phyloP scores from a whole-genome alignment of 2,797 vertebrate genomes.

The Nyctibius grandis region DNA sequence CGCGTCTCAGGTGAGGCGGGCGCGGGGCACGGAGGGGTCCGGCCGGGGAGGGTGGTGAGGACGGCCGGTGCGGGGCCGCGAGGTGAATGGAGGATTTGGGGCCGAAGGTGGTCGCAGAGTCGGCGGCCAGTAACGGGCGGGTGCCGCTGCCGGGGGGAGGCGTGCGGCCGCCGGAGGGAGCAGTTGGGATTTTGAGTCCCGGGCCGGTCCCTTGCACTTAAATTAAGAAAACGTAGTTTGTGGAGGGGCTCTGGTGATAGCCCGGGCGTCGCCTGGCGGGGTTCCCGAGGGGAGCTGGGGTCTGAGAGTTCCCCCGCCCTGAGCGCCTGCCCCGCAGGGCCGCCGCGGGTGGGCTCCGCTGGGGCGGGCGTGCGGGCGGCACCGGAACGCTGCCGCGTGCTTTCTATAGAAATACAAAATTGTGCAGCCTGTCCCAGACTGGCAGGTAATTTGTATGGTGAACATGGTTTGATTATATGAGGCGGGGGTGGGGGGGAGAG shows the following conservation, averaged over 20 bases:
- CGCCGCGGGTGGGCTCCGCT: rapidly evolving
- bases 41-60: no score
- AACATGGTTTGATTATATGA: rapidly evolving
- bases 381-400: not conserved
- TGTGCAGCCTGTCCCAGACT: not conserved
- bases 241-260: rapidly evolving
- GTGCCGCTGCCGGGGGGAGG: no score
- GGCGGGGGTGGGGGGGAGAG: rapidly evolving
- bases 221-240: not conserved
- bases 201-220: not conserved
- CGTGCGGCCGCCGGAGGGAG: not conserved
- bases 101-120: no score
- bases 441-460: not conserved
- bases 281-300: not conserved
- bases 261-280: not conserved
- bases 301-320: not conserved
- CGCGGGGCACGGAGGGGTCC: not conserved
- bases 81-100: not conserved
- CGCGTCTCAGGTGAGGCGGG: not conserved
- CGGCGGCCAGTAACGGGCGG: not conserved
- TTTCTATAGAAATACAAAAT: rapidly evolving
- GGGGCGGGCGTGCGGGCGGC: rapidly evolving
- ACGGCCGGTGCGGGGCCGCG: not conserved
- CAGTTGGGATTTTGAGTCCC: not conserved
- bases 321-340: rapidly evolving